Base-by-base conservation (phyloP, 92 coral and sea anemone genomes). In the Phenganax stokvisi region DNA sequence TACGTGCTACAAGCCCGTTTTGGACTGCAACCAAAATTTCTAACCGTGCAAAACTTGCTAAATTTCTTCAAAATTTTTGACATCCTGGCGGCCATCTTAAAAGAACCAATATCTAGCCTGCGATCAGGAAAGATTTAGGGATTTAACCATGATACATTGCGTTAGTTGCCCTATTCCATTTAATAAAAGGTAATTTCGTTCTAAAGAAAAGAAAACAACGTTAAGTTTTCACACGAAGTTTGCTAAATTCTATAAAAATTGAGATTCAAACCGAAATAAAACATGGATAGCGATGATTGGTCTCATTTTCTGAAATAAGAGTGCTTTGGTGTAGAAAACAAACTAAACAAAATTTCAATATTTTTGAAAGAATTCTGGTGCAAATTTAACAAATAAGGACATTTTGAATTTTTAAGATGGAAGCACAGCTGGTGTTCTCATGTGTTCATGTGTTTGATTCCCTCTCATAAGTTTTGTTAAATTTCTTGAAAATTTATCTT, bases 51-150 rank as follows among this genome's bases (percentile, higher is more conserved):
- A 53, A 73, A 53, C 51, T 31, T 51, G 37, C 60, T 10, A 53
- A 73, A 56, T 7, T 53, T 27, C 7, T 3, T 6, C 29, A 73
- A 53, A 73, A 51, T 51, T 53, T 73, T 73, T 20, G 31, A 16
- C 58, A 59, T 10, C 13, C 60, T 76, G 13, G 64, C 67, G 55
- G 81, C 81, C 81, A 76, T 76, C 28, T 76, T 59, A 65, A 27
- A 54, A 56, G 31, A 57, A 25, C 7, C 1, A 56, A 44, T 3
- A 55, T 47, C 12, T 25, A 27, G 51, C 7, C 16, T 17, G 25
- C 67, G 58, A n/a, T 25, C 8, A 9, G 3, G 7, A 15, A 15
- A 16, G 37, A 51, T 27, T 57, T 20, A n/a, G 64, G 56, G 62
- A 51, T 0, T 7, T 56, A 15, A 54, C 81, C 81, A 44, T 76